A percentile compares a stretch with the other conserved stretches of the same genome.
phyloP scores from a whole-genome alignment of 2,113 vertebrate genomes.

The Carettochelys insculpta region DNA sequence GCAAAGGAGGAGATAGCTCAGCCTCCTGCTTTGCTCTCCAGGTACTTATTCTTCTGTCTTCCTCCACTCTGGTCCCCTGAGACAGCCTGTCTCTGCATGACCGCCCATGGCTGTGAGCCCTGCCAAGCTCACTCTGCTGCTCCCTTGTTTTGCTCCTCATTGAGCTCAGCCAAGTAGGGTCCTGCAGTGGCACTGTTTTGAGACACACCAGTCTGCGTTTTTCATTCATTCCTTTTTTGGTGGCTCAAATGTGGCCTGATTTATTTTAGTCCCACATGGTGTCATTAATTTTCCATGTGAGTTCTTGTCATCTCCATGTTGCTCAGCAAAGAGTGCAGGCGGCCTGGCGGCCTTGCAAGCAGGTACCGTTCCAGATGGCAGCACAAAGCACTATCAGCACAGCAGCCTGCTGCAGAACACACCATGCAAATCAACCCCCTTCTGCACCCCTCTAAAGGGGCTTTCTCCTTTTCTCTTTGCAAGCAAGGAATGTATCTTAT shows the following conservation, averaged over 20 bases:
- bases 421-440: not conserved
- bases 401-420: not conserved
- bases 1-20: not conserved
- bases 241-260: not conserved
- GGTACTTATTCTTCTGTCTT: not conserved
- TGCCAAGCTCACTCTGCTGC: not conserved
- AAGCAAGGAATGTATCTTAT: constrained; percentile 56
- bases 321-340: not conserved
- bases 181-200: not conserved
- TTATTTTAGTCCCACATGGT: not conserved
- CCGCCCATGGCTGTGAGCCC: not conserved
- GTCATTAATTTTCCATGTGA: not conserved
- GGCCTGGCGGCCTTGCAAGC: not conserved
- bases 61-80: not conserved
- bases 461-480: not conserved
- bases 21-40: accelerated
- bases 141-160: not conserved
- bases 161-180: accelerated
- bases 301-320: not conserved
- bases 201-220: no score
- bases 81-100: not conserved
- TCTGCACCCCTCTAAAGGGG: not conserved
- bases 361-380: not conserved
- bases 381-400: not conserved
- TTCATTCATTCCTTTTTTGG: not conserved